Evolutionary conservation across 2,888 invertebrate species (phyloP), one percentile per base, ranked within the genome.

Genomic region (Endomychus coccineus): DNA sequence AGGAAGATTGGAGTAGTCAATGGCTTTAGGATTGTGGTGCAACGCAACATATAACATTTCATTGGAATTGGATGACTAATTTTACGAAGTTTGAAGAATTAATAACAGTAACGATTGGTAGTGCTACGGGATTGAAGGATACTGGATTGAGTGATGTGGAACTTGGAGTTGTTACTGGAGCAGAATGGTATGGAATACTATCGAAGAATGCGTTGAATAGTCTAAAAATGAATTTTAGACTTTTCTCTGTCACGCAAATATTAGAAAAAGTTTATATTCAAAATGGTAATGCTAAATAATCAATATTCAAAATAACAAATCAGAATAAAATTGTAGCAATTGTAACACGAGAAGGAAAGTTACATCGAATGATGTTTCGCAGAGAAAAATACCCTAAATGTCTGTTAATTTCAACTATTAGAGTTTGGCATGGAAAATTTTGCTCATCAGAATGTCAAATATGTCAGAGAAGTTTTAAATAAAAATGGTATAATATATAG

Each of bases 21-120:
- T 47, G 50, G 52, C 50, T 46, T 37, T 46, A 53, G 43, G 50
- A 54, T 36, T 45, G 54, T 42, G 51, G 46, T 29, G 52, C 52
- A 9, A 52, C 49, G 19, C 54, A 53, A 27, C 51, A 54, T 33
- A 49, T 55, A 52, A 52, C 50, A 10, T 46, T 34, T 4, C 40
- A 38, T 34, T 35, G 34, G 29, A 43, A 51, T 3, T 55, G 50
- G 50, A 28, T 55, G 29, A 44, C 28, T 7, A 42, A 51, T 28
- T 43, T 40, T 25, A 30, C 37, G 27, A 7, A 31, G 22, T 27
- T 44, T 31, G 27, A 39, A 13, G 22, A 37, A 22, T 30, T 10
- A 3, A 22, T 36, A n/a, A 35, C 25, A n/a, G 31, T 44, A 17
- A 4, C 40, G 13, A 44, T 42, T 27, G 40, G 42, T 36, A 48